Evolutionary conservation across 2,113 vertebrate species (phyloP), one percentile per base, ranked within the genome.

Genomic region (Sitta europaea): DNA sequence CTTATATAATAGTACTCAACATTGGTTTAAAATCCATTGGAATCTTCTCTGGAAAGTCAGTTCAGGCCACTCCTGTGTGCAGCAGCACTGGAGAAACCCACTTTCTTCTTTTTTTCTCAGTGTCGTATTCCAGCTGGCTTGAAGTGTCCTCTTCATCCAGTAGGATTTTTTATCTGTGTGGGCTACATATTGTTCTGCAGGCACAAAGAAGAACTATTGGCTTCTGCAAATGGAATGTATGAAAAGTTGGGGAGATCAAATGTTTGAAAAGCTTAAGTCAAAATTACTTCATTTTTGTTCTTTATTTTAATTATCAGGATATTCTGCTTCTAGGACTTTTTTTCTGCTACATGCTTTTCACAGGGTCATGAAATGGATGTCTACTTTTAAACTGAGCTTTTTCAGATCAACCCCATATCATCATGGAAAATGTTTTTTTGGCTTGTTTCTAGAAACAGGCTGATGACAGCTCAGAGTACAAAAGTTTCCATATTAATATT

Each of bases 201-300:
- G 11, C 2, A 4, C 19, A 6, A 11, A 9, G 5, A 11, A 48
- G 17, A 50, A 6, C 0, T 0, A 21, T 40, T 77, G 31, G 31
- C n/a, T 77, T 88, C 71, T 86, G 71, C 38, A 22, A 33, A 19
- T 57, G 11, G 53, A 55, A 38, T 33, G 12, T 12, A 10, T 14
- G 21, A 59, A 57, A 65, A 65, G 9, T 5, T 54, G 31, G 3
- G 17, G 36, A 61, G 20, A 77, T 24, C 6, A 85, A 40, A 35
- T 33, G 25, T 38, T 70, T 73, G 48, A 88, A 94, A 86, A 91
- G 5, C 22, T 67, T n/a, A 40, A 33, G 10, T 78, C 14, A 50
- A 74, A 89, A 59, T 55, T 13, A 19, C 12, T 66, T 81, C 0
- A 21, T 61, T 86, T 88, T 57, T 86, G 16, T 68, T 90, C 58